A percentile compares a stretch with the other conserved stretches of the same genome.
Evolutionary conservation across 2,113 vertebrate species (phyloP).

Genomic region (Erythrolamprus reginae): DNA sequence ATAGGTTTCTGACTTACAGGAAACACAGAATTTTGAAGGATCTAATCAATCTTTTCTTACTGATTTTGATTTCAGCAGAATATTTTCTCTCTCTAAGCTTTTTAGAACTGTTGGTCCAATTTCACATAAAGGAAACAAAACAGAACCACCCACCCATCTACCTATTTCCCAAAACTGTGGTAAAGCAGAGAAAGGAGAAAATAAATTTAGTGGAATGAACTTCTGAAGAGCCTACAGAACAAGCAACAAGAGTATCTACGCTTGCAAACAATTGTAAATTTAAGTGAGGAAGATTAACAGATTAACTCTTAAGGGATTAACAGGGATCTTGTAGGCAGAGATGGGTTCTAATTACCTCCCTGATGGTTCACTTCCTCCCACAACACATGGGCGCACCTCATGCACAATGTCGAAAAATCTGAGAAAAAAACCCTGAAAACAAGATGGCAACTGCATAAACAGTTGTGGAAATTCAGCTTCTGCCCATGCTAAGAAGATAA

Average conservation of each 20-base stretch:
- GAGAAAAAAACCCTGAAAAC: too few relatives aligned
- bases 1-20: not conserved
- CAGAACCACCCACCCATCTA: not conserved
- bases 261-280: not conserved
- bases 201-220: not conserved
- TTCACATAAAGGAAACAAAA: not conserved
- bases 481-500: too few relatives aligned
- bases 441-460: too few relatives aligned
- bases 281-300: not conserved
- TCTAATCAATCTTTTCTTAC: not conserved
- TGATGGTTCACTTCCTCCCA: too few relatives aligned
- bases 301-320: too few relatives aligned
- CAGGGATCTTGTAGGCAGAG: too few relatives aligned
- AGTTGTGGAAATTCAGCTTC: too few relatives aligned
- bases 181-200: not conserved
- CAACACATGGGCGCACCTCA: too few relatives aligned
- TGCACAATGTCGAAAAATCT: too few relatives aligned
- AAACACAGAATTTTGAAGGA: conserved; percentile 1
- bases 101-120: not conserved
- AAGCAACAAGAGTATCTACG: not conserved
- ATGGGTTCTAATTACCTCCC: too few relatives aligned
- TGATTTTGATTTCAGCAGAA: not conserved
- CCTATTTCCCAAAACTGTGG: not conserved
- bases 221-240: not conserved
- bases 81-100: not conserved